phyloP scores from a whole-genome alignment of 2,888 invertebrate species.

The Osmoderma eremita region DNA sequence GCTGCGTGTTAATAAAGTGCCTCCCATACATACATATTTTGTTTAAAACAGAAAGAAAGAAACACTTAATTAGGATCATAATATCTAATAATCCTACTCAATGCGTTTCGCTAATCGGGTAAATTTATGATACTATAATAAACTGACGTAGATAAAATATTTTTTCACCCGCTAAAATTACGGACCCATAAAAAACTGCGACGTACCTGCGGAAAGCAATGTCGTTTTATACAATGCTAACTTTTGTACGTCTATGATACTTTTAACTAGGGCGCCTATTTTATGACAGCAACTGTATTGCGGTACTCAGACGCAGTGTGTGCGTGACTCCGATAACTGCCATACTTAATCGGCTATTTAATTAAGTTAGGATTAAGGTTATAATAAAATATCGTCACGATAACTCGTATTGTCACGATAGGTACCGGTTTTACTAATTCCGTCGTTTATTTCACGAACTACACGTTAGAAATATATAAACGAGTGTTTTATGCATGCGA shows the following conservation, averaged over 20 bases:
- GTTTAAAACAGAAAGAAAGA: too few species aligned
- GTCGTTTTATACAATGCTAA: slow-evolving; percentile 1
- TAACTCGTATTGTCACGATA: slow-evolving; percentile 56
- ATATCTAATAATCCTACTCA: slow-evolving; percentile 10
- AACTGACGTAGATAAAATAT: slow-evolving; percentile 8
- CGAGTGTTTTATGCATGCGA: slow-evolving; percentile 13
- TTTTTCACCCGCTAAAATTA: slow-evolving; percentile 16
- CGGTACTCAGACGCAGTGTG: background rate
- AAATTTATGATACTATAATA: slow-evolving; percentile 12
- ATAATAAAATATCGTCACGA: slow-evolving; percentile 61
- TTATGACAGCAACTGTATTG: slow-evolving; percentile 36
- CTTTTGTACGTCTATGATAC: slow-evolving; percentile 12
- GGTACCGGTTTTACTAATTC: slow-evolving; percentile 47
- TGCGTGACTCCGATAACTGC: slow-evolving; percentile 53
- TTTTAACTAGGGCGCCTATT: slow-evolving; percentile 21
- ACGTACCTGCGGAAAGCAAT: background rate
- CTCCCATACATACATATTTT: too few species aligned
- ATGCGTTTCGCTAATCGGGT: background rate
- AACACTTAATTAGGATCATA: background rate
- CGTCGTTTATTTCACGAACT: slow-evolving; percentile 47
- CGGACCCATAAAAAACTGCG: slow-evolving; percentile 4
- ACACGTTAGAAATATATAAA: slow-evolving; percentile 33
- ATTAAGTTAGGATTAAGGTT: slow-evolving; percentile 63
- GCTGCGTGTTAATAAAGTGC: too few species aligned
- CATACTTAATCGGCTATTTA: slow-evolving; percentile 59